phyloP scores from a whole-genome alignment of 2,113 vertebrate species.

The Oncorhynchus clarkii region DNA sequence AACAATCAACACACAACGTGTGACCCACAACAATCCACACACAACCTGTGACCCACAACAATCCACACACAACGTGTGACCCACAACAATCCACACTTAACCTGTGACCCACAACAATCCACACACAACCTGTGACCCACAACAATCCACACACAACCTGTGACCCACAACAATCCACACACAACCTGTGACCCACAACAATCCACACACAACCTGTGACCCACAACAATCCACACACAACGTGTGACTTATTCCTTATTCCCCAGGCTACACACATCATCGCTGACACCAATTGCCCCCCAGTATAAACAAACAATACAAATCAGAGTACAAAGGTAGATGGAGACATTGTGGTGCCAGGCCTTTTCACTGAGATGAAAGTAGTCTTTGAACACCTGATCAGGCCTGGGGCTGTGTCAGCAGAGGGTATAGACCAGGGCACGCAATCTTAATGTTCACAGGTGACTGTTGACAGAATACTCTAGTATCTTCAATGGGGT shows the following conservation, averaged over 20 bases:
- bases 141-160: too few species aligned
- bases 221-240: background rate
- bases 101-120: too few species aligned
- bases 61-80: too few species aligned
- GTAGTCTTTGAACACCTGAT: conserved; percentile 26
- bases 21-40: too few species aligned
- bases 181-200: too few species aligned
- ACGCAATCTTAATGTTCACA: conserved; percentile 5
- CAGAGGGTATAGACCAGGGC: background rate
- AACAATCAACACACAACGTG: too few species aligned
- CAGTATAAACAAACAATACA: background rate
- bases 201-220: conserved; percentile 12
- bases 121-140: too few species aligned
- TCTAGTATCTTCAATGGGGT: background rate
- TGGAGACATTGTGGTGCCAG: background rate
- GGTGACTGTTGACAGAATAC: background rate
- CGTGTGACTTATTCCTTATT: too few species aligned
- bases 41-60: too few species aligned
- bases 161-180: too few species aligned
- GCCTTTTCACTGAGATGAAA: conserved; percentile 26
- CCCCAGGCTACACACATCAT: background rate
- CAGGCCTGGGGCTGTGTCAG: background rate
- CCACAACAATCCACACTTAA: too few species aligned
- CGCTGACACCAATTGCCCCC: background rate
- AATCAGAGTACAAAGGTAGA: background rate